phyloP scores from a whole-genome alignment of 2,888 invertebrate species.

The Nemoura dubitans region DNA sequence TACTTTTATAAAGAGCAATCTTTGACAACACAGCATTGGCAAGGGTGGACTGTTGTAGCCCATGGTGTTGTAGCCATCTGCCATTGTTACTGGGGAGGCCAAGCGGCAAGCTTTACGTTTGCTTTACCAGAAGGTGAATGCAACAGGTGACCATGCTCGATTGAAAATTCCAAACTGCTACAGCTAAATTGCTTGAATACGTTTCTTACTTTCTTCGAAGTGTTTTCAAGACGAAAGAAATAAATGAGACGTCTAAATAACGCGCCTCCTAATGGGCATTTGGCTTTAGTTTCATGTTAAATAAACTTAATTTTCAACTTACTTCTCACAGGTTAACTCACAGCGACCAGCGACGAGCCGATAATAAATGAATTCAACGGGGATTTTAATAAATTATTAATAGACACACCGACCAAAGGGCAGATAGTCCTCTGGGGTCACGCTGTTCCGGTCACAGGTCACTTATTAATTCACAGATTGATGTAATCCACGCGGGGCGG shows the following conservation, averaged over 20 bases:
- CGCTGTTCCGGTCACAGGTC: neutral
- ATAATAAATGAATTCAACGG: neutral
- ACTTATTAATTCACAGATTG: neutral
- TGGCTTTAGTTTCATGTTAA: neutral
- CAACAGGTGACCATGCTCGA: constrained; percentile 7
- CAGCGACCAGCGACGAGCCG: neutral
- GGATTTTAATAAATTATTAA: neutral
- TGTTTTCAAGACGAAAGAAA: no score
- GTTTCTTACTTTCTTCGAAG: no score
- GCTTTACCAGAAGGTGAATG: neutral
- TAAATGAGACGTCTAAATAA: no score
- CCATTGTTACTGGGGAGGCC: no score
- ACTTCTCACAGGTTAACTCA: neutral
- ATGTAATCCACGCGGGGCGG: neutral
- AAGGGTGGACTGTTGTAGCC: no score
- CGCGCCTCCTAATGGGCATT: no score
- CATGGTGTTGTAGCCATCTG: no score
- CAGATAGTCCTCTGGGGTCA: neutral
- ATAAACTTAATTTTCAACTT: neutral
- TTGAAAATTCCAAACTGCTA: neutral
- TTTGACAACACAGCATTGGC: no score
- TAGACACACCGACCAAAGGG: neutral
- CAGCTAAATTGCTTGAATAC: neutral
- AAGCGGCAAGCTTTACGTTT: no score
- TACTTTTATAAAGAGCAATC: no score